Evolutionary conservation across 2,888 invertebrate species (phyloP), one percentile per base, ranked within the genome.

Genomic region (Tenthredo livida): DNA sequence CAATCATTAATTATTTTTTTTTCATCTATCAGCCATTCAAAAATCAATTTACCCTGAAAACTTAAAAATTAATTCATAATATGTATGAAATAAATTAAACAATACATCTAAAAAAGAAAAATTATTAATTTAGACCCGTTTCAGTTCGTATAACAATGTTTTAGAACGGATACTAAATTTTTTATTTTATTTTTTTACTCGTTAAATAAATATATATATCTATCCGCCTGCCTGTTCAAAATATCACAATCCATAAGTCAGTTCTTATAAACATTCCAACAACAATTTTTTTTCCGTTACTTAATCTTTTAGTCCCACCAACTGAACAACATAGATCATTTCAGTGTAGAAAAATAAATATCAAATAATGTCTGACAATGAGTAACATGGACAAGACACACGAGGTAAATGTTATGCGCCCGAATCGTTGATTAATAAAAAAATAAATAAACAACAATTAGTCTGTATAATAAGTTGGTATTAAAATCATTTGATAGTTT

Each of bases 231-330:
- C 5, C 29, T 75, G n/a, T 10, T 47, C 50, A 29, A 50, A 77
- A 80, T 80, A 80, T 80, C 80, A 80, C 80, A 80, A 80, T 61
- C 80, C 80, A 50, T 61, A 61, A 80, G 80, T 80, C 58, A 80
- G 61, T 80, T 58, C 40, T 43, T 43, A 12, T 37, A 73, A 73
- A 43, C 72, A 9, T 61, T 21, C 25, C 29, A 40, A 61, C 40
- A 40, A n/a, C 61, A 80, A n/a, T 40, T 40, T 61, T 12, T 25
- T 61, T 12, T 25, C 40, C 58, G 15, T 17, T 29, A 54, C 33
- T 77, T 29, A 54, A 54, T 77, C 25, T 86, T 90, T 89, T 91
- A 89, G 91, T 25, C 72, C 85, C 88, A 84, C 88, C 88, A 91
- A 91, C 89, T 90, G 86, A 80, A 80, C 86, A 47, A 50, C 86